These are phyloP conservation scores for Ictalurus furcatus DNA, from an alignment of 2,113 vertebrate genomes.

Conservation along the genomic window DNA sequence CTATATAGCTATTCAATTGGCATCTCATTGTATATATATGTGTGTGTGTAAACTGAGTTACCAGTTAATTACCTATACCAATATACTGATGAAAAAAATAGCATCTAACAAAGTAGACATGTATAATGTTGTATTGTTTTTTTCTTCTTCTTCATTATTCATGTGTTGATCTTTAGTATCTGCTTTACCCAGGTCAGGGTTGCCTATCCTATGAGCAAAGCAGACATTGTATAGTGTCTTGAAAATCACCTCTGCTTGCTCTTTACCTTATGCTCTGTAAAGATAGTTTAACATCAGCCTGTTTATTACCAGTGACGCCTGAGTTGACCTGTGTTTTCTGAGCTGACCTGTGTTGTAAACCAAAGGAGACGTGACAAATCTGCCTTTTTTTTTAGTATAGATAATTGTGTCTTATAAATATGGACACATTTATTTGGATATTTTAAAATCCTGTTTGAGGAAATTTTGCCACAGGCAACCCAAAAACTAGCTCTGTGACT, in stretches of 20 bases:
- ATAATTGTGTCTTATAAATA: background rate
- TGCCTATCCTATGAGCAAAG: background rate
- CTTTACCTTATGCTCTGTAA: conserved; percentile 51
- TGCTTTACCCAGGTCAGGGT: too few relatives aligned
- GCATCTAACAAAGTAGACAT: too few relatives aligned
- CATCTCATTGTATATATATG: background rate
- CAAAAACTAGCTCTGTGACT: background rate
- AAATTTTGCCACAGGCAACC: background rate
- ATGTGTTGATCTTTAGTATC: background rate
- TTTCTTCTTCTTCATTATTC: conserved; percentile 9
- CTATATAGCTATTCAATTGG: background rate
- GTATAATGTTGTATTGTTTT: too few relatives aligned
- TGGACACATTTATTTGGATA: background rate
- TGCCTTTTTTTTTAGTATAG: background rate
- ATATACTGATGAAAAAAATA: background rate
- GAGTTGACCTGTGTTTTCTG: background rate
- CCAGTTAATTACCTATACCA: background rate
- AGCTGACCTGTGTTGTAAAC: conserved; percentile 17
- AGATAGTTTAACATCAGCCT: conserved; percentile 47
- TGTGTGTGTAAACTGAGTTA: background rate
- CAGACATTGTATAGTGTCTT: background rate
- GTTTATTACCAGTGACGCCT: conserved; percentile 45
- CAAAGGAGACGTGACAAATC: background rate
- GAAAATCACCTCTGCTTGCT: conserved; percentile 9
- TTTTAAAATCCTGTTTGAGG: background rate